Percentiles rank a stretch among this genome's conserved stretches.
These are phyloP conservation scores for Calcarius lapponicus DNA, from an alignment of 2,797 vertebrate species.

Conservation along the genomic window DNA sequence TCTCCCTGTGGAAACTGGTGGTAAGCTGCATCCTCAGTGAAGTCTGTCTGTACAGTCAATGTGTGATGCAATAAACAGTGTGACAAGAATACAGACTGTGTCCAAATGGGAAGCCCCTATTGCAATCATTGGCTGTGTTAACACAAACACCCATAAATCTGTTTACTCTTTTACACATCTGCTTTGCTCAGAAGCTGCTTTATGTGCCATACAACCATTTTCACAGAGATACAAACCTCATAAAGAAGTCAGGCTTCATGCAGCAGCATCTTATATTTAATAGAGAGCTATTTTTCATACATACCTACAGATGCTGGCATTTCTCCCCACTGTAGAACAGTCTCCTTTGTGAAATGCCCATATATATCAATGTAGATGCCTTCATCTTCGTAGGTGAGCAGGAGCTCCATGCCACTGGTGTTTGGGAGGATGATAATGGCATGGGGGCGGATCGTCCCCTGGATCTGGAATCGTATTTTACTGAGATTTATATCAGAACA, in stretches of 20 bases:
- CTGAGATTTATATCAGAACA: conserved; percentile 58
- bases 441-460: conserved; percentile 87
- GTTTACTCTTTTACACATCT: neutral
- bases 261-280: neutral
- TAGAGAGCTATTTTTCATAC: conserved; percentile 37
- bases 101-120: neutral
- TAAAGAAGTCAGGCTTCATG: neutral
- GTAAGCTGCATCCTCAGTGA: neutral
- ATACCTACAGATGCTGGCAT: conserved; percentile 92
- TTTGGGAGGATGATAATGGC: conserved; percentile 94
- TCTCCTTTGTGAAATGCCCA: conserved; percentile 92
- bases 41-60: neutral
- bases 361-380: conserved; percentile 91
- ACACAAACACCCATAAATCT: neutral
- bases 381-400: conserved; percentile 94
- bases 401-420: conserved; percentile 88
- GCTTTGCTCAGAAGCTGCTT: conserved; percentile 20
- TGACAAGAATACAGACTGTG: neutral
- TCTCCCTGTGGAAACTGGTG: neutral
- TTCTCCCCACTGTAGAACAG: conserved; percentile 93
- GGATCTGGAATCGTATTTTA: conserved; percentile 81
- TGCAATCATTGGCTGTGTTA: neutral
- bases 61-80: neutral
- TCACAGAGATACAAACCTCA: neutral
- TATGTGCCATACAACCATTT: neutral